These are phyloP conservation scores for Dysidea cf. avara DNA, from an alignment of 37 sponge, comb jelly and placozoan species.

Conservation along the genomic window DNA sequence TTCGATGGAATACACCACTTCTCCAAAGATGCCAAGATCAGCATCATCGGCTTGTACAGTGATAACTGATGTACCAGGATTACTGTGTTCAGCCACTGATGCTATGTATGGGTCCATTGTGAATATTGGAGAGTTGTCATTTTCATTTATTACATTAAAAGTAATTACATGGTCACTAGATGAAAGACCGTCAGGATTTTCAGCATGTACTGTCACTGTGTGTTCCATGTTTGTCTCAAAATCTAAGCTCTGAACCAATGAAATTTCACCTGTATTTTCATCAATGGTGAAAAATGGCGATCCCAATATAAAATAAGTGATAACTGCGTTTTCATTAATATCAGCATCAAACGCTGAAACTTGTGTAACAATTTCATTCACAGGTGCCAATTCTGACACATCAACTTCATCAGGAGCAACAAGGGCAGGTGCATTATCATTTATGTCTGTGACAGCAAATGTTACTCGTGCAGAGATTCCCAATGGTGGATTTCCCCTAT, in stretches of 20 bases:
- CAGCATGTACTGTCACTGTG: constrained; percentile 34
- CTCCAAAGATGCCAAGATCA: constrained; percentile 26
- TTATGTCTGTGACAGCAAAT: constrained; percentile 9
- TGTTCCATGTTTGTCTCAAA: constrained; percentile 37
- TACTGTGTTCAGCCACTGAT: constrained; percentile 2
- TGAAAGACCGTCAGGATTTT: constrained; percentile 18
- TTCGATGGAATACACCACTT: constrained; percentile 44
- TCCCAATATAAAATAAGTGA: background rate
- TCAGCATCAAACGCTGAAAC: constrained; percentile 9
- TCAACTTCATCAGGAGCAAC: background rate
- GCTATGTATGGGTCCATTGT: background rate
- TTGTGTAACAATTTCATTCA: background rate
- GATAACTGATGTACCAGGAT: background rate
- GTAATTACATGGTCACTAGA: background rate
- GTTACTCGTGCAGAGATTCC: background rate
- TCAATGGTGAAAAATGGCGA: background rate
- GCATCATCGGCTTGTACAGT: constrained; percentile 24
- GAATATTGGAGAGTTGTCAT: constrained; percentile 56
- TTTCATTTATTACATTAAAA: constrained; percentile 51
- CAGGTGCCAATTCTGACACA: background rate
- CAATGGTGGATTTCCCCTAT: constrained; percentile 3
- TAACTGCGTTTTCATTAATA: background rate
- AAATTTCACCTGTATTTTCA: constrained; percentile 7
- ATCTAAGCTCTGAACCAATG: constrained; percentile 29
- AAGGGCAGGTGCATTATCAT: constrained; percentile 8